Conservation (phyloP, 2,888 invertebrate genomes). For the Dione juno region DNA sequence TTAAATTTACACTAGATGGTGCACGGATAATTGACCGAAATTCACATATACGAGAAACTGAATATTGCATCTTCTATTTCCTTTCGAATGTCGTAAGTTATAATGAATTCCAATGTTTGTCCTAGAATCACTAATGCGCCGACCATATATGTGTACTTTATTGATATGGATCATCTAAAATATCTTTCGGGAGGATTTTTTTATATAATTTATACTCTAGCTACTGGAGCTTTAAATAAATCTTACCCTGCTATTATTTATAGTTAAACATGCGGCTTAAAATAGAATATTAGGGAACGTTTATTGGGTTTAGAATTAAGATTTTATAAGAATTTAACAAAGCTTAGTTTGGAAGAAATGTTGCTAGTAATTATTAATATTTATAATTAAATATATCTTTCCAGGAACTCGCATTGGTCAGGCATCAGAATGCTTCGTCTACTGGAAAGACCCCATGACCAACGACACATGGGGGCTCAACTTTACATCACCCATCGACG, state of each 20-base stretch:
- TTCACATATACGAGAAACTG: constrained; percentile 46
- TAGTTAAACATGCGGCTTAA: background rate
- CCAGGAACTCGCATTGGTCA: constrained; percentile 97
- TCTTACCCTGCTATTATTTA: background rate
- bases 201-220: background rate
- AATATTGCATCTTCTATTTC: constrained; percentile 44
- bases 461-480: constrained; percentile 99
- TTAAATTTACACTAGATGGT: constrained; percentile 70
- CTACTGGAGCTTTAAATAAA: background rate
- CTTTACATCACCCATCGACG: constrained; percentile 98
- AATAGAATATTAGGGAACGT: constrained; percentile 5
- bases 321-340: no score
- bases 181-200: background rate
- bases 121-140: constrained; percentile 5
- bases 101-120: constrained; percentile 22
- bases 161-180: background rate
- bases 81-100: constrained; percentile 29
- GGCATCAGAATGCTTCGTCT: constrained; percentile 99
- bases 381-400: constrained; percentile 48
- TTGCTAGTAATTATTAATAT: no score
- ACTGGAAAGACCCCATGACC: constrained; percentile 99
- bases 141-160: background rate
- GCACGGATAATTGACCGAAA: constrained; percentile 63
- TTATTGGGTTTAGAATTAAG: background rate
- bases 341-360: no score